Base-by-base conservation (phyloP, 2,888 invertebrate genomes). In the Pyralis farinalis region DNA sequence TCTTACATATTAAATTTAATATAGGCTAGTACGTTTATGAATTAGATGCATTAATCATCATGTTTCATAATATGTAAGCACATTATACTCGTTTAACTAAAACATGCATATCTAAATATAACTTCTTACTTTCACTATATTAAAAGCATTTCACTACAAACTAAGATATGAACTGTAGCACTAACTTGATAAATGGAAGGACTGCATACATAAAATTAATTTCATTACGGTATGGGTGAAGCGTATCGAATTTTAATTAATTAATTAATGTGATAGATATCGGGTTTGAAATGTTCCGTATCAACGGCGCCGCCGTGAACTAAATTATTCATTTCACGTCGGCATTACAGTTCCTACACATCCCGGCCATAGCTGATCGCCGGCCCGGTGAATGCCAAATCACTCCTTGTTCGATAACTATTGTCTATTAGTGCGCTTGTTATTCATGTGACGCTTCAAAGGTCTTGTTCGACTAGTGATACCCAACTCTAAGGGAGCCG, bases 261-360 rank as follows among this genome's bases (percentile, higher is more conserved):
- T 67, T 58, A 60, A 62, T 73, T 68, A 67, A 61, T 71, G 62
- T 63, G 57, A 68, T 68, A 61, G 63, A 68, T 70, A 76, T 72
- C 58, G 53, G 51, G 53, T 66, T 63, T 58, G 65, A 64, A 68
- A 58, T 60, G 58, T 63, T 57, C 48, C 51, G 53, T 62, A 56
- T 58, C 65, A 64, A 60, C 62, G 55, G 58, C 49, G 51, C 50
- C 57, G 62, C 51, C 43, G 42, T 44, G 53, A 42, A 49, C 55
- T 73, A 63, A 72, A 66, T 73, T 76, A 82, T 82, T 80, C 79
- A 51, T 54, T 63, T 58, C 80, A 74, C 77, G 74, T 56, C 51
- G 51, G 51, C 46, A 49, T 51, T 53, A 58, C 58, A 55, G 59
- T 57, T 56, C 52, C 51, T 61, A 51, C 50, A 55, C 42, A 51